These are phyloP conservation scores for Urocynchramus pylzowi DNA, from an alignment of 2,113 vertebrate genomes.

Conservation along the genomic window DNA sequence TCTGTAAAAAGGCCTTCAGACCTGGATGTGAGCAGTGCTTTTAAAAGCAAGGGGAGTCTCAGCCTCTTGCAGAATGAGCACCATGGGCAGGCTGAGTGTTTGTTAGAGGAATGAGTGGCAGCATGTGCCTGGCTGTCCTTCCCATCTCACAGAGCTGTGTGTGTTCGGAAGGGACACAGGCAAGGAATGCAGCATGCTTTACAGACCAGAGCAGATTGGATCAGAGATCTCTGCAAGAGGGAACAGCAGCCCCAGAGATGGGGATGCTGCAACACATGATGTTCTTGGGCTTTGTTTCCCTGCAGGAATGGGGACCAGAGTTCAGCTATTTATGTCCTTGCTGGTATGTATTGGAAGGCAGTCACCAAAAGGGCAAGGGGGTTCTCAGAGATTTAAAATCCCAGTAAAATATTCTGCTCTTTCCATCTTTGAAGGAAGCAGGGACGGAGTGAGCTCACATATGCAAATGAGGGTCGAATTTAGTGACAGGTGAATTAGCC, in stretches of 20 bases:
- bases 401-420: neutral
- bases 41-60: neutral
- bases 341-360: neutral
- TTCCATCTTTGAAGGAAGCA: neutral
- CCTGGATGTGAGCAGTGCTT: neutral
- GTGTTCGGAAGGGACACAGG: neutral
- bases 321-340: neutral
- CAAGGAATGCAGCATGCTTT: accelerated
- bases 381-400: neutral
- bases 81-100: accelerated
- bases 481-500: neutral
- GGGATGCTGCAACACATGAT: accelerated
- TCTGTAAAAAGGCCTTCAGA: neutral
- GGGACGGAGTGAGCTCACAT: neutral
- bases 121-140: neutral
- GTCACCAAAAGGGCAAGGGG: neutral
- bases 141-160: neutral
- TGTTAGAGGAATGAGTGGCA: neutral
- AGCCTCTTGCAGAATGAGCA: accelerated
- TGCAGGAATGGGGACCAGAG: neutral
- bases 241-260: neutral
- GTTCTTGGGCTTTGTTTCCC: neutral
- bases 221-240: neutral
- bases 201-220: neutral
- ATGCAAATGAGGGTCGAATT: neutral